Base-by-base conservation (phyloP, 2,888 invertebrate genomes). In the Limulus polyphemus region DNA sequence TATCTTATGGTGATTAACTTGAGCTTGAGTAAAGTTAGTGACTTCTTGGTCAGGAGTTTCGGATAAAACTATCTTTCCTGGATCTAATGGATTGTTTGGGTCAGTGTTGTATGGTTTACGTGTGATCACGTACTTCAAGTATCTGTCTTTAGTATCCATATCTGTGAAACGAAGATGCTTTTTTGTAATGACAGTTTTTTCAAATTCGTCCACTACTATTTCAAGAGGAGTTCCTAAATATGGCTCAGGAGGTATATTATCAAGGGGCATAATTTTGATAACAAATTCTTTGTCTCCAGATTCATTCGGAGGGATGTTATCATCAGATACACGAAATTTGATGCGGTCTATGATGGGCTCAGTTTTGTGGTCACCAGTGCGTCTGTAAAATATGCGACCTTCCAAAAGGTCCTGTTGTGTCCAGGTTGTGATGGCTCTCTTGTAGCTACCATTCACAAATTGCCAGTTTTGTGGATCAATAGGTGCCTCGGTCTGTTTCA, bases 1-100 rank as follows among this genome's bases (percentile, higher is more conserved):
- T 13, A 76, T 70, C 68, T 75, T 75, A 55, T 72, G 72, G 61
- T 76, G 74, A 64, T 75, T 75, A n/a, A 77, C 69, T 68, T 76
- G 72, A 11, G 74, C 71, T 63, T 77, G 77, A 1, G 72, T 73
- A 62, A 76, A 76, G 47, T 67, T 68, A 11, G 60, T 62, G 13
- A 75, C 67, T 58, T 67, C 65, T 12, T 58, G 58, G 13, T 69
- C 66, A 13, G 72, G 71, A 51, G 72, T 67, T 48, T 75, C 73
- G 62, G 74, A 73, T 13, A 70, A 64, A 14, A 74, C 73, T 47
- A 75, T 68, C 16, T 68, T 65, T 9, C 75, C 76, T 11, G 74
- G 72, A 60, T 70, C 70, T 57, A 71, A 56, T 0, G 70, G 71
- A 17, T 72, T 72, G 57, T 73, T 72, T 11, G 56, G 56, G 60